phyloP scores from a whole-genome alignment of 2,113 vertebrate species.

The Probosciger aterrimus region DNA sequence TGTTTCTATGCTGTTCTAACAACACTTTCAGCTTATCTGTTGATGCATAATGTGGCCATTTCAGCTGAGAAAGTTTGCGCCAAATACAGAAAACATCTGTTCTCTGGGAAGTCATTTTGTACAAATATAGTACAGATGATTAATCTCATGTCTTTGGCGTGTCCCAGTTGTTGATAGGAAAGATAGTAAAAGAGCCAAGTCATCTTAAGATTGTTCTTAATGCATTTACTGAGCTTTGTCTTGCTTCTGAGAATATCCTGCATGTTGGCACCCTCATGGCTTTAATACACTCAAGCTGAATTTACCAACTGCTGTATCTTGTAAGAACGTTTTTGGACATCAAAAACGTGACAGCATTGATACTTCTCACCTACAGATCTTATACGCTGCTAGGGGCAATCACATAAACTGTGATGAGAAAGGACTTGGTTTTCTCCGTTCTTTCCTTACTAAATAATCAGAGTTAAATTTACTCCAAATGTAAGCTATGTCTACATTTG shows the following conservation, averaged over 20 bases:
- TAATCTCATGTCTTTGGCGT: background rate
- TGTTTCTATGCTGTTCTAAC: background rate
- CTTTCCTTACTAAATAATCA: background rate
- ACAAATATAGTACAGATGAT: constrained; percentile 34
- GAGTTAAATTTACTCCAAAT: background rate
- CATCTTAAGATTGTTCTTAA: background rate
- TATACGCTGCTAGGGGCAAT: background rate
- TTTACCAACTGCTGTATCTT: background rate
- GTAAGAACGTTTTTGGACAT: background rate
- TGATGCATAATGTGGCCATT: background rate
- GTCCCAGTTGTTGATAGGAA: background rate
- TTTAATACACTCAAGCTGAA: background rate
- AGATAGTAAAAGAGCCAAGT: background rate
- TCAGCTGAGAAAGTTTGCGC: background rate
- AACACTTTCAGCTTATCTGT: background rate
- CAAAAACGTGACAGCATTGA: background rate
- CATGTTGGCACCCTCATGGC: background rate
- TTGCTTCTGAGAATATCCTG: background rate
- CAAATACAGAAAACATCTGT: constrained; percentile 37
- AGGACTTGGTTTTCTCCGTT: rapidly evolving
- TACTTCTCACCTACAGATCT: background rate
- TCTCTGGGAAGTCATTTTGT: constrained; percentile 11
- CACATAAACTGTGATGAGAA: background rate
- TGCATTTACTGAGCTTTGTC: background rate
- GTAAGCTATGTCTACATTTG: background rate